Conservation (phyloP, 1,140 invertebrate genomes). For the Macrocentrus cingulum region DNA sequence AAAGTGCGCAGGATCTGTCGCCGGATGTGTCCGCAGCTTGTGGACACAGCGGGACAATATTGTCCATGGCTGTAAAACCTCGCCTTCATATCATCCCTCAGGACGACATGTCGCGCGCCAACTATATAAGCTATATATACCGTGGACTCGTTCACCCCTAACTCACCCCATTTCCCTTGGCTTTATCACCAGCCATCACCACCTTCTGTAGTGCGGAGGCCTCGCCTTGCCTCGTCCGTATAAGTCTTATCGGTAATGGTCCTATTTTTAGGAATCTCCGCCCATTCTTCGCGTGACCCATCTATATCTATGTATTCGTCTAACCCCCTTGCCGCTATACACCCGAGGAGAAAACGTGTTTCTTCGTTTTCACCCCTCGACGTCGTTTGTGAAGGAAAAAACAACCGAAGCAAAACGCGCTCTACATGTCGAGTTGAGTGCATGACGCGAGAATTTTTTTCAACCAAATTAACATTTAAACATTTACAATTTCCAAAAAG, state of each 20-base stretch:
- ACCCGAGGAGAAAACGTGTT: neutral
- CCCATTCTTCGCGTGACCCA: conserved; percentile 58
- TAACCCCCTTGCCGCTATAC: neutral
- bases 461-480: too few relatives aligned
- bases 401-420: too few relatives aligned
- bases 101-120: too few relatives aligned
- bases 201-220: conserved; percentile 39
- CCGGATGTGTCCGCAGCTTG: conserved; percentile 13
- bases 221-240: conserved; percentile 37
- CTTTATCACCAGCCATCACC: conserved; percentile 55
- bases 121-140: conserved; percentile 9
- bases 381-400: neutral
- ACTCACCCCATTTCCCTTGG: conserved; percentile 44
- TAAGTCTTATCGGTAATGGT: conserved; percentile 55
- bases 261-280: conserved; percentile 58
- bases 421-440: too few relatives aligned
- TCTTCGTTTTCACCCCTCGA: neutral
- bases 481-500: too few relatives aligned
- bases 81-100: conserved; percentile 38
- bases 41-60: conserved; percentile 31
- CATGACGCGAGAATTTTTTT: too few relatives aligned
- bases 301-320: conserved; percentile 29
- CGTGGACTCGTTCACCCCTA: conserved; percentile 36
- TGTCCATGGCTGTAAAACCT: conserved; percentile 29
- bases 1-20: too few relatives aligned